These are phyloP conservation scores for Empidonax alnorum DNA, from an alignment of 2,113 vertebrate species.

Conservation along the genomic window DNA sequence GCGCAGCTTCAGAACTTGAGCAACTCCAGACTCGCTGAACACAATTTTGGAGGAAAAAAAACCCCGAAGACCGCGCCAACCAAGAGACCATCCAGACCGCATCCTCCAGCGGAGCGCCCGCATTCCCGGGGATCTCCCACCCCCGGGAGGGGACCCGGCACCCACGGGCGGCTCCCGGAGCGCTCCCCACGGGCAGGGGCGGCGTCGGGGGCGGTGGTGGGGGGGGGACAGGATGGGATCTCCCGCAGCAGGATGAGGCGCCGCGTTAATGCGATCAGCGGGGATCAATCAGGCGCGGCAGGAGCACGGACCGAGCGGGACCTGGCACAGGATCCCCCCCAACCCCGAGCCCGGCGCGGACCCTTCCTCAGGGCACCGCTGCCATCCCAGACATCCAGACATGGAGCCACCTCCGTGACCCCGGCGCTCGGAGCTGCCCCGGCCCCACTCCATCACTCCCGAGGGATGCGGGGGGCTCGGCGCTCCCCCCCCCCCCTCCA, in stretches of 20 bases:
- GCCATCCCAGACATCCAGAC: not conserved
- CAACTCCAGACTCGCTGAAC: not conserved
- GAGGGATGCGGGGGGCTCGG: not conserved
- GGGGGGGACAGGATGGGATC: not conserved
- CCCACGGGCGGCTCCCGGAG: not conserved
- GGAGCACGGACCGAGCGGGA: not conserved
- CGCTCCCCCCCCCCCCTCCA: not conserved
- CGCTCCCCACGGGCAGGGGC: not conserved
- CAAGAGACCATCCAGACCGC: too few relatives aligned
- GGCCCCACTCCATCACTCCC: not conserved
- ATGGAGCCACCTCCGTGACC: not conserved
- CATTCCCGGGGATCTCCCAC: not conserved
- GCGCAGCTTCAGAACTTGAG: not conserved
- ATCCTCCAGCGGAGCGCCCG: not conserved
- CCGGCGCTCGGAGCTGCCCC: not conserved
- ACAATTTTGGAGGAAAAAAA: too few relatives aligned
- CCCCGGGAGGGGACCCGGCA: not conserved
- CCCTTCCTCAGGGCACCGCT: too few relatives aligned
- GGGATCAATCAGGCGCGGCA: not conserved
- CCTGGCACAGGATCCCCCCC: not conserved
- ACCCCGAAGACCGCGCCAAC: not conserved
- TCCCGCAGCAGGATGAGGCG: too few relatives aligned
- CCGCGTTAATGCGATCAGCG: not conserved
- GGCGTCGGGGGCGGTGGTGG: accelerated
- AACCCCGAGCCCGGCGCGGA: not conserved